Evolutionary conservation across 2,888 invertebrate genomes (phyloP), one percentile per base, ranked within the genome.

Genomic region (Noctua janthe): DNA sequence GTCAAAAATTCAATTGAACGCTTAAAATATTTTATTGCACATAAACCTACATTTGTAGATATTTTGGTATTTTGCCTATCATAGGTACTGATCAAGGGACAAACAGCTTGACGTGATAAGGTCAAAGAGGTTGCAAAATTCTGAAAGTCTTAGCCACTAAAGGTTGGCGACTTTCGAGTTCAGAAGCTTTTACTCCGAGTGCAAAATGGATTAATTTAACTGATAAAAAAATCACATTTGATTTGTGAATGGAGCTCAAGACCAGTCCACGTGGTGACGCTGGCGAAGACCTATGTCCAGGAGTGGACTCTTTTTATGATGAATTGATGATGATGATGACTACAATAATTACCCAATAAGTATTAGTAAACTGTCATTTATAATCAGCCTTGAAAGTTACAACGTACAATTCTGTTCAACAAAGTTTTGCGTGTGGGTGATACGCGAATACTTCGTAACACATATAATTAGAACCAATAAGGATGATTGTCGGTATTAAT

Each of bases 381-480:
- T 2, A 70, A 62, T n/a, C 47, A 62, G 23, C 35, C 51, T 69
- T 35, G 3, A 2, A 35, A 3, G 35, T 35, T 35, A 35, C 59
- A 74, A 49, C n/a, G n/a, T 15, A 54, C 35, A 73, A 67, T 64
- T 10, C 35, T 51, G n/a, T 73, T 29, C 17, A 51, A 54, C 35
- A 29, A 43, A 62, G 49, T 76, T 71, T 67, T 23, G 75, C 71
- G 86, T 82, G 84, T 67, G 29, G 39, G 59, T 71, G 70, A 51
- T 47, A 47, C 35, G 10, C 51, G 43, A 59, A 81, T 76, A 83
- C 35, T 59, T 56, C 11, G n/a, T 43, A 79, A 20, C 70, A 83
- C 71, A 67, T 74, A 59, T 79, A 79, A 83, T 87, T 83, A 83
- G 29, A 56, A 17, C 43, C 49, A 82, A 76, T 67, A 15, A 83